Evolutionary conservation across 30 jellyfish, hydroid and myxozoan genomes (phyloP).

Genomic region (Pseudorhiza aurosa): DNA sequence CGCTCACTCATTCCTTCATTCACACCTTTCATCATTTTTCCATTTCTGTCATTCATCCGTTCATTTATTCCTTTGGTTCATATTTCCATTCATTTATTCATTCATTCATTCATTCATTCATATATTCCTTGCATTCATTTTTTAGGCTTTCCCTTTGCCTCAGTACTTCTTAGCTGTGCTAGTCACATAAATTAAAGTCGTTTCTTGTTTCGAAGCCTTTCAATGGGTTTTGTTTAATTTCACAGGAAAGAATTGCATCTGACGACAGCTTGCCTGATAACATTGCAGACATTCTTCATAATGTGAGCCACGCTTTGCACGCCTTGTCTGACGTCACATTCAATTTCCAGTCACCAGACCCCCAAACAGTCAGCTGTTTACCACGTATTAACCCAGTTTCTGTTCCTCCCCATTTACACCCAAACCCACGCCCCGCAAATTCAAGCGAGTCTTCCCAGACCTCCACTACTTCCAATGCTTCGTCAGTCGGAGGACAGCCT

Average conservation of each 20-base stretch:
- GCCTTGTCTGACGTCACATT: constrained; percentile 93
- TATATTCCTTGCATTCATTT: too few species aligned
- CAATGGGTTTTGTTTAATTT: too few species aligned
- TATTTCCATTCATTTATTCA: too few species aligned
- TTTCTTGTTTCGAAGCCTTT: too few species aligned
- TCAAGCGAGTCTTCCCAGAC: constrained; percentile 20
- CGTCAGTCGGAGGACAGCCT: constrained; percentile 38
- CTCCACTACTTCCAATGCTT: constrained; percentile 13
- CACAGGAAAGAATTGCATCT: constrained; percentile 11
- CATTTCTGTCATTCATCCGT: too few species aligned
- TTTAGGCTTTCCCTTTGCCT: too few species aligned
- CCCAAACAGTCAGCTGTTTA: constrained; percentile 71
- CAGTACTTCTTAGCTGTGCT: too few species aligned
- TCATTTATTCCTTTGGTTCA: too few species aligned
- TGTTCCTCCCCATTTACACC: constrained; percentile 53
- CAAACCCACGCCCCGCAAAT: not conserved
- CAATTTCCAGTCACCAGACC: constrained; percentile 91
- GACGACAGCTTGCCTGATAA: constrained; percentile 86
- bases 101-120: too few species aligned
- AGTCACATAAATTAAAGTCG: too few species aligned
- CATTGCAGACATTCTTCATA: constrained; percentile 90
- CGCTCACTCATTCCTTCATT: too few species aligned
- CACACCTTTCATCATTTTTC: too few species aligned
- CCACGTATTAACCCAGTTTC: constrained; percentile 91
- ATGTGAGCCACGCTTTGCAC: constrained; percentile 88